These are phyloP conservation scores for Prorops nasuta DNA, from an alignment of 1,140 invertebrate genomes.

Conservation along the genomic window DNA sequence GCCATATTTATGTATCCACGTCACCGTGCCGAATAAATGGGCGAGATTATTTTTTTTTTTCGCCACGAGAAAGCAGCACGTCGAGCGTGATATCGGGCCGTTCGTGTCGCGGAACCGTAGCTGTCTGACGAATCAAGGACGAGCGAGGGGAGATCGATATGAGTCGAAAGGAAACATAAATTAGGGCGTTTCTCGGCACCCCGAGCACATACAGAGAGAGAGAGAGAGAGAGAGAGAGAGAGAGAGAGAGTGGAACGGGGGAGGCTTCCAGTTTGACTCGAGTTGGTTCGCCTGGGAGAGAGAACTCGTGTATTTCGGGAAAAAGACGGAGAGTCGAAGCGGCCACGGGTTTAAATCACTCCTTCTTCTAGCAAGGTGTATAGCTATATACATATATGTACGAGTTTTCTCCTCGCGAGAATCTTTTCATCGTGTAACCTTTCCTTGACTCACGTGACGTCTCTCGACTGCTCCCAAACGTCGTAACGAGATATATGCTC, in stretches of 20 bases:
- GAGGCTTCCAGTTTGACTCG: no score
- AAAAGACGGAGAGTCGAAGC: slow-evolving; percentile 2
- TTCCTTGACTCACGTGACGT: no score
- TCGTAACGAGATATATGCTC: no score
- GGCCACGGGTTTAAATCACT: slow-evolving; percentile 25
- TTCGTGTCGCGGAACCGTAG: slow-evolving; percentile 5
- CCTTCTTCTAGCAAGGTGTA: slow-evolving; percentile 16
- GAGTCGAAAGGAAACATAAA: slow-evolving; percentile 31
- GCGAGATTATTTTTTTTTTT: background rate
- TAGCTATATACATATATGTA: no score
- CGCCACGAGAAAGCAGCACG: background rate
- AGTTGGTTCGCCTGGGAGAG: no score
- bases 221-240: no score
- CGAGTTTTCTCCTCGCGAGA: slow-evolving; percentile 12
- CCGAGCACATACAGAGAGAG: slow-evolving; percentile 4
- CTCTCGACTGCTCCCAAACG: no score
- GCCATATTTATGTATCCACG: background rate
- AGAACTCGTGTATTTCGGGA: slow-evolving; percentile 16
- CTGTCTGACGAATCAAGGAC: slow-evolving; percentile 18
- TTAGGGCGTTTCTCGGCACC: slow-evolving; percentile 27
- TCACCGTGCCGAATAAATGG: background rate
- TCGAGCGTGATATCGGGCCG: background rate
- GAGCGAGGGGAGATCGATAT: slow-evolving; percentile 21
- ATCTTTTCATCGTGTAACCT: no score
- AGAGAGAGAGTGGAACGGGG: no score